Conservation (phyloP, 2,113 vertebrate species). For the Sinocyclocheilus grahami region DNA sequence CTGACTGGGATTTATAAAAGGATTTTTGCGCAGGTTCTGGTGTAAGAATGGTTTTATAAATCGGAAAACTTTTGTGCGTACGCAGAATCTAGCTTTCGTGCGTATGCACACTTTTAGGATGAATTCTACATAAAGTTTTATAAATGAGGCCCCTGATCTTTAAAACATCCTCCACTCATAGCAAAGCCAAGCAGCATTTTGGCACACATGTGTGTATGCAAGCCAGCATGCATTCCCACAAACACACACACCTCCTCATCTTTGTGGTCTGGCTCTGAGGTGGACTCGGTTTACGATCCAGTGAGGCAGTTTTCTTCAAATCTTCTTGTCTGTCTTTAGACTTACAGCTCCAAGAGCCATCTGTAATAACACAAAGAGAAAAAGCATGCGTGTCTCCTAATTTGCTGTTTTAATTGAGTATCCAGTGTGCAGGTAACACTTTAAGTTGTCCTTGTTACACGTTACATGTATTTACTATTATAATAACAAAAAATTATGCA, state of each 20-base stretch:
- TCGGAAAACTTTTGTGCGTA: no score
- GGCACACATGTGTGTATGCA: not conserved
- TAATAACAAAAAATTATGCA: no score
- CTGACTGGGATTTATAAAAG: no score
- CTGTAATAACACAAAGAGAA: slow-evolving; percentile 63
- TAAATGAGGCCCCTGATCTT: not conserved
- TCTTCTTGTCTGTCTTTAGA: slow-evolving; percentile 70
- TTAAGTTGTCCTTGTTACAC: no score
- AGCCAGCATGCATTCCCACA: slow-evolving; percentile 9
- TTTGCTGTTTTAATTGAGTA: not conserved
- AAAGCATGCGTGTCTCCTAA: not conserved
- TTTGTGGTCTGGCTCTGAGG: slow-evolving; percentile 66
- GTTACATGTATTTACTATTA: no score
- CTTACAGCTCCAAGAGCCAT: slow-evolving; percentile 74
- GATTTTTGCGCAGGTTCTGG: no score
- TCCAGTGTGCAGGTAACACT: not conserved
- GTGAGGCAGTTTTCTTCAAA: slow-evolving; percentile 76
- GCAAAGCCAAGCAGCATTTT: slow-evolving; percentile 25
- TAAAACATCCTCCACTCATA: slow-evolving; percentile 3
- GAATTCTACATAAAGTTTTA: no score
- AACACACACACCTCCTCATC: slow-evolving; percentile 77
- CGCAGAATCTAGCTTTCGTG: no score
- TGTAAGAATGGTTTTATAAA: no score
- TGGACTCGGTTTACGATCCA: slow-evolving; percentile 75
- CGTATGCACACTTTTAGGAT: no score